Evolutionary conservation across 2,113 vertebrate species (phyloP), one percentile per base, ranked within the genome.

Genomic region (Amphiprion percula): DNA sequence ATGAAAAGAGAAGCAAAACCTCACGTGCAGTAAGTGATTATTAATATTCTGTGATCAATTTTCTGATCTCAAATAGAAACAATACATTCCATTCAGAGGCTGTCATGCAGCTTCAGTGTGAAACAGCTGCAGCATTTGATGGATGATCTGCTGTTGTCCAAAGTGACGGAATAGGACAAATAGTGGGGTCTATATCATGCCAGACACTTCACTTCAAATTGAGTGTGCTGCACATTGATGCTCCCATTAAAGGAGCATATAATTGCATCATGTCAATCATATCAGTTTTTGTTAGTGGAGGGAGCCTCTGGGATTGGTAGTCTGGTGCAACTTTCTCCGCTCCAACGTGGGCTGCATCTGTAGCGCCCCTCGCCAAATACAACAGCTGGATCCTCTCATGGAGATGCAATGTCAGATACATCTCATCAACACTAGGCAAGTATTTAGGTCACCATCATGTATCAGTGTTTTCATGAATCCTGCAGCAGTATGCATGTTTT

Each of bases 301-400:
- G 66, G 74, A 86, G 68, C 62, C 65, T 55, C 59, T 79, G 69
- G 50, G 11, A 74, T 55, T 74, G 53, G 58, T 75, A 76, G 82
- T 64, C 74, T 71, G 23, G 84, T 73, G 69, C 50, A 59, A 65
- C 28, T 49, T 30, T 53, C 66, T 23, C 49, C 49, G 9, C 68
- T 68, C 7, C 44, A 88, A 83, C 80, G 47, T 90, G 75, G 80
- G 67, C 59, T 60, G 59, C 84, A 87, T 88, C 82, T 90, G 86
- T 84, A 39, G 21, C 65, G 19, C 14, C 2, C 24, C 63, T 85
- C 10, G 84, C 86, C 90, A 90, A 62, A 87, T 76, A 50, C 47
- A 85, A 86, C 87, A 87, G 79, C 68, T 81, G 85, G 56, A 83
- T 72, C 66, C 33, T 64, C 28, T 80, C 60, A 83, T 60, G 61